Evolutionary conservation across 1,140 invertebrate species (phyloP).

Genomic region (Penaeus indicus): DNA sequence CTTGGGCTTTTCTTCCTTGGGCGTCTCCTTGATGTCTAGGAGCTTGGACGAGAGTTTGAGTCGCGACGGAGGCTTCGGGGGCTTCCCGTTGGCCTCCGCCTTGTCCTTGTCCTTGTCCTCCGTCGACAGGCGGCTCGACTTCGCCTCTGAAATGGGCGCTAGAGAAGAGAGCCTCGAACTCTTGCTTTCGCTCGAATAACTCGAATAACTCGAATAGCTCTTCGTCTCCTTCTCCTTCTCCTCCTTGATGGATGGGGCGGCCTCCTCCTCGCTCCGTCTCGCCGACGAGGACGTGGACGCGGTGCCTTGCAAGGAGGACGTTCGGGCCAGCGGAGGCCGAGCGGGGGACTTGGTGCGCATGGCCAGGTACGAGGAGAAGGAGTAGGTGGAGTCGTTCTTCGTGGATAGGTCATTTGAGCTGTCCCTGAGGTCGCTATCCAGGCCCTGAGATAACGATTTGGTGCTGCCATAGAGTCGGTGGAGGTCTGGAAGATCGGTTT

Average conservation of each 20-base stretch:
- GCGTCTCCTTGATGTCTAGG: slow-evolving; percentile 38
- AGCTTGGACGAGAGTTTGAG: slow-evolving; percentile 46
- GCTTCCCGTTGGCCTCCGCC: slow-evolving; percentile 14
- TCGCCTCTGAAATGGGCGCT: slow-evolving; percentile 16
- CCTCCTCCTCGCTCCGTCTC: slow-evolving; percentile 47
- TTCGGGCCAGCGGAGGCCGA: slow-evolving; percentile 46
- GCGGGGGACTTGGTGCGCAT: slow-evolving; percentile 65
- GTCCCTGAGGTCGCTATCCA: slow-evolving; percentile 48
- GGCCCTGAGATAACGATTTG: slow-evolving; percentile 52
- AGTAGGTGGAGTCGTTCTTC: neutral
- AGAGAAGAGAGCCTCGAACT: slow-evolving; percentile 24
- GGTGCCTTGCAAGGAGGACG: slow-evolving; percentile 54
- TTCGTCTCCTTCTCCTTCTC: slow-evolving; percentile 39
- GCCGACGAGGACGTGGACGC: slow-evolving; percentile 53
- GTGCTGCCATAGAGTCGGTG: slow-evolving; percentile 62
- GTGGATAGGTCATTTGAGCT: slow-evolving; percentile 29
- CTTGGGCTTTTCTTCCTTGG: slow-evolving; percentile 45
- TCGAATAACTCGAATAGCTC: neutral
- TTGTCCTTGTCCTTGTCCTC: no score
- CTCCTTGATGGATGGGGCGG: neutral
- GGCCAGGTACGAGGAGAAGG: slow-evolving; percentile 65
- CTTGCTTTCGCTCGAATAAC: slow-evolving; percentile 34
- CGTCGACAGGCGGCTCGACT: no score
- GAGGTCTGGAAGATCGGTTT: slow-evolving; percentile 20
- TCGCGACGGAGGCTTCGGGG: slow-evolving; percentile 52